Evolutionary conservation across 2,888 invertebrate genomes (phyloP), one percentile per base, ranked within the genome.

Genomic region (Drosophila antonietae): DNA sequence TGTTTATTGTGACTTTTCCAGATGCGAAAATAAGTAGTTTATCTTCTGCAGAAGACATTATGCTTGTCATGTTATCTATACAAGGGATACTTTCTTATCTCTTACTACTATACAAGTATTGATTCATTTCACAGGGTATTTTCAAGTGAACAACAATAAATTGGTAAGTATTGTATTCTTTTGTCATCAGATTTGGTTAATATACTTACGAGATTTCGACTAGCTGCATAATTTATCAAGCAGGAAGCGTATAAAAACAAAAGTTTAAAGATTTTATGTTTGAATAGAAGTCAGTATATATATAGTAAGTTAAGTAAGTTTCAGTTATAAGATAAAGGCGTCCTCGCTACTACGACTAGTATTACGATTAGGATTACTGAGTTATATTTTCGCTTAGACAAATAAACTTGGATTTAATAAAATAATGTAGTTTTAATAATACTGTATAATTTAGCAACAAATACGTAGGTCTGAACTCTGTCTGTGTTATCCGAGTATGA

Each of bases 141-240:
- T 43, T 7, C 18, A 8, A n/a, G 28, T 18, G 2, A 28, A 8
- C n/a, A 14, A 15, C 14, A 28, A 8, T 18, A 7, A 3, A 12
- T 12, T 20, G 8, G 1, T n/a, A 8, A 12, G 7, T 12, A 28
- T 7, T 55, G n/a, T 20, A 12, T 31, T 33, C 18, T 51, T 41
- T 59, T 59, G 44, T 23, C 52, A 65, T 52, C 53, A 31, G 43
- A 60, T 56, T 51, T 57, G 43, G 51, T 59, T 60, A 56, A 66
- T 56, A 52, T 51, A 53, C 47, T 57, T 55, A 70, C 31, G 41
- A 46, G 44, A 55, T 73, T 44, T 43, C 28, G n/a, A 15, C 33
- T 10, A 28, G 14, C n/a, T 52, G 31, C 35, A 35, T 39, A 55
- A 31, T 31, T 37, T 31, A 44, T 31, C 35, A 35, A 12, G 18